Evolutionary conservation across 2,888 invertebrate species (phyloP), one percentile per base, ranked within the genome.

Genomic region (Temnothorax unifasciatus): DNA sequence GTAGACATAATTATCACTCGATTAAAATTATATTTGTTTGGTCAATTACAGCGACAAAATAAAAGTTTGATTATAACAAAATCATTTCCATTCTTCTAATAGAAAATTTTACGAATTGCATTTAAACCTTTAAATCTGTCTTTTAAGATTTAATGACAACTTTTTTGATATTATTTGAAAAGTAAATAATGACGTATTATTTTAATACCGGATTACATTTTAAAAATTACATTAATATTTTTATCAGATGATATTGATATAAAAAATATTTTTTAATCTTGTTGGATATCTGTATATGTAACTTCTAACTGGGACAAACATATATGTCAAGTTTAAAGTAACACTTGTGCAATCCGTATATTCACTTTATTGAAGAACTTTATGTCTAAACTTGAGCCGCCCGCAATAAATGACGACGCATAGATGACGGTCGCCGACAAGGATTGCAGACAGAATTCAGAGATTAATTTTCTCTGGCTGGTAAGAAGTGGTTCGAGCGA

Each of bases 361-460:
- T 25, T 69, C 44, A 38, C 21, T 59, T 81, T 38, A 77, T 66
- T 29, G 54, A 77, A 66, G 29, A 34, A 57, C 47, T 59, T 81
- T 6, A 13, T 38, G 25, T 69, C 44, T 47, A 21, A 73, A 61
- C n/a, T 73, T 59, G 34, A 25, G 38, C 13, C 8, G 38, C 21
- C 15, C 21, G 68, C 59, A 38, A 38, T 29, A 71, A 47, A 61
- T 34, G 38, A 57, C 6, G 44, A 29, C n/a, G n/a, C n/a, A n/a
- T n/a, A n/a, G n/a, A n/a, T n/a, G n/a, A n/a, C 47, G 29, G 74
- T 38, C 50, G 38, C 50, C 59, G 38, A 50, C 18, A 38, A 54
- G 21, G 41, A 64, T 57, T 21, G 15, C 47, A 9, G 68, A 71
- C 61, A 82, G 83, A 86, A 88, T 84, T 8, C 61, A 47, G 15